Evolutionary conservation across 2,888 invertebrate species (phyloP), one percentile per base, ranked within the genome.

Genomic region (Leptogaster cylindrica): DNA sequence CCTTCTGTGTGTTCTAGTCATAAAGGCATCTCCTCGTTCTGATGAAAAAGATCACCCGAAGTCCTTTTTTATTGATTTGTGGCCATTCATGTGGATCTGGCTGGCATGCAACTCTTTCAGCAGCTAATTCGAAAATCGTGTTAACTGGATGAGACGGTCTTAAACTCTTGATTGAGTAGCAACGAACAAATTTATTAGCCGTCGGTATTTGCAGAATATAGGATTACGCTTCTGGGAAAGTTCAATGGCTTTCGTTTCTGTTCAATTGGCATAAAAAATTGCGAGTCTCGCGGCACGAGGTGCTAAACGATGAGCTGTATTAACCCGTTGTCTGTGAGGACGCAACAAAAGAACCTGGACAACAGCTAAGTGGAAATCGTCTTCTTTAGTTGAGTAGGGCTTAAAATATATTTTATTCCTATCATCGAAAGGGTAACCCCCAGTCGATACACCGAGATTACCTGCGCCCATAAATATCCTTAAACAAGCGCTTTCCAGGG

Each of bases 41-140:
- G 51, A 31, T 25, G 23, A 20, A 44, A 10, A 39, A 61, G 28
- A 61, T 44, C 20, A n/a, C n/a, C 16, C 12, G 25, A 28, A 18
- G 25, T 61, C 61, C 61, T 61, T 61, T 58, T 61, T 61, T 61
- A 61, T 61, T 44, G 61, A 61, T 61, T 61, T 61, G 61, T 33
- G 12, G 44, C 61, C 61, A 61, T 61, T 44, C 44, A 44, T 7
- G 33, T n/a, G 44, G 18, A 27, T 12, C 44, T 20, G 44, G 25
- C 44, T 8, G 23, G 41, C 14, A 28, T 28, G 44, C 44, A 41
- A 12, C 36, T 28, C 33, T 65, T 65, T 65, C 51, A 65, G 52
- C 65, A 65, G 65, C 65, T 65, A 65, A 65, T 65, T 65, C 52
- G 52, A 65, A 65, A 65, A 65, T 52, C 65, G 52, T 65, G 65